Evolutionary conservation across 2,888 invertebrate genomes (phyloP), one percentile per base, ranked within the genome.

Genomic region (Heliconius sara): DNA sequence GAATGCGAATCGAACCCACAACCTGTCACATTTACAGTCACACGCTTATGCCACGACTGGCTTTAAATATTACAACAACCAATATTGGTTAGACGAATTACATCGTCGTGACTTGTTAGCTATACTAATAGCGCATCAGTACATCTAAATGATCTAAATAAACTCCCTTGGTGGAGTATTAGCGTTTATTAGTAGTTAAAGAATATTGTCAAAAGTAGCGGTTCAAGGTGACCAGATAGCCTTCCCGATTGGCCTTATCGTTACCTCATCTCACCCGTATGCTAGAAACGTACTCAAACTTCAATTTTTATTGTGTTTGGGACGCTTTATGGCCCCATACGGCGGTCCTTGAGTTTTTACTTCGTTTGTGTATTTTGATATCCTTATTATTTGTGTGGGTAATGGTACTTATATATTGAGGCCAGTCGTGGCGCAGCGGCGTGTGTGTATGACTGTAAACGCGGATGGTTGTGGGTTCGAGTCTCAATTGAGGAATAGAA

Each of bases 151-250:
- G 78, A 83, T 85, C 86, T 86, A 89, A 88, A 90, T 91, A 83
- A 89, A 88, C 86, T 81, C 85, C 81, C 87, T 88, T 89, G 88
- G 88, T 87, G 88, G 88, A 85, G 84, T 85, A 89, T 92, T 90
- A 90, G 88, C 89, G 90, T 91, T 85, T 88, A 88, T 90, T 89
- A 89, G 86, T 85, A 84, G 88, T 87, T 89, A 87, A 43, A 88
- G 90, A 89, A 88, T 90, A 89, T 88, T 86, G 88, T 88, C 87
- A 89, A 92, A 92, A 89, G 87, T 88, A 86, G 86, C 86, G 87
- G 93, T 94, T 94, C 93, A 94, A 94, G 95, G 94, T 84, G 86
- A 84, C 82, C 81, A 89, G 93, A 93, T 94, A 91, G 92, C 95
- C 94, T 94, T 89, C 90, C 84, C 85, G 93, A 92, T 92, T 91